Base-by-base conservation (phyloP, 1,140 invertebrate genomes). In the Scaptodrosophila lebanonensis region DNA sequence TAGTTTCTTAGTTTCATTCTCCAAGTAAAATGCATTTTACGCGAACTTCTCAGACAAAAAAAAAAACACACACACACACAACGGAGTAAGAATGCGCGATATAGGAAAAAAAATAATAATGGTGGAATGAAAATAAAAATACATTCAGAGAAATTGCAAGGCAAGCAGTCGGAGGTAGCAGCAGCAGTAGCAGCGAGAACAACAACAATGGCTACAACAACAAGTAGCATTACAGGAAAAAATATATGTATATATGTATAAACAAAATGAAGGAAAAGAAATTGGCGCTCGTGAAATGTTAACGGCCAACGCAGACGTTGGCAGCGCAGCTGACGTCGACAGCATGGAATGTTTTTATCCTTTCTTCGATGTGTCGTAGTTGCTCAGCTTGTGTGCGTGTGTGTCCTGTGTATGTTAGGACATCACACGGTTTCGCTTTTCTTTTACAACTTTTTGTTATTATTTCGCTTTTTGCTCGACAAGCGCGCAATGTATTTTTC, bases 401-500 rank as follows among this genome's bases (percentile, higher is more conserved):
- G 35, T 56, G 58, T 60, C 47, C n/a, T 52, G 65, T 53, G 62
- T 70, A 49, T 51, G 49, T 42, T 61, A 82, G 75, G 69, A 79
- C 75, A 79, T 82, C 73, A 77, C 73, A 77, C 73, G 76, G 75
- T 82, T 79, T 79, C 75, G 75, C 75, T 79, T 79, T 79, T 79
- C 75, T 79, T 79, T 79, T 79, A 73, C 75, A 82, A 77, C 73
- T 79, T 79, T 82, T 79, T 79, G 75, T 75, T 79, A 79, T 79
- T 79, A 79, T 79, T 82, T 79, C 73, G 73, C 69, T 79, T 79
- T 79, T 82, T 79, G 65, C 75, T 70, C 71, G 62, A 57, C 67
- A n/a, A n/a, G 71, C 57, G 57, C 56, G 65, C 61, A 79, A 79
- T 79, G 75, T 82, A 79, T 79, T 79, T n/a, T n/a, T 79, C 75